Evolutionary conservation across 53 echinoderm and acorn worm genomes (phyloP), one percentile per base, ranked within the genome.

Genomic region (Luidia sarsii): DNA sequence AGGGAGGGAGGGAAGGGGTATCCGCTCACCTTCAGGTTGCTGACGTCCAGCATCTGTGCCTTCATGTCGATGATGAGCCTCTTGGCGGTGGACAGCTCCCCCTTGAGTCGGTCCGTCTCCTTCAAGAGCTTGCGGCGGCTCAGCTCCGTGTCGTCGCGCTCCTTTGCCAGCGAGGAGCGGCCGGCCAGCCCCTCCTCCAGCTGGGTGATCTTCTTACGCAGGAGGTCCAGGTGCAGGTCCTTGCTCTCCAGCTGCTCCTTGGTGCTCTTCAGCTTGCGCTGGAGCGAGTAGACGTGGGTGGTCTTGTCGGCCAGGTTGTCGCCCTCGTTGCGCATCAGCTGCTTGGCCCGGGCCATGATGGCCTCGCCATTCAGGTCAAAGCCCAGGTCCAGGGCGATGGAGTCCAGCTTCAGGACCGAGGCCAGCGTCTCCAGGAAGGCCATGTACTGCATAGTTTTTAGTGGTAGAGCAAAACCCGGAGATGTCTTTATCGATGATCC

Each of bases 191-290:
- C 85, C 53, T 94, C 99, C 74, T 99, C 99, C 82, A 94, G 43
- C 34, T 89, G 83, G 16, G 81, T 62, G n/a, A 99, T 90, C 94
- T 99, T 99, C 89, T 99, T 99, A 55, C 99, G 83, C 80, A 99
- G 89, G 56, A 99, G 79, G 37, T 99, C 99, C 11, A 99, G 91
- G 87, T 99, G 99, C 4, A 99, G 82, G 70, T 99, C 99, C 41
- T 99, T 99, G 89, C 94, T 94, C 82, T 99, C 99, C 77, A 99
- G 84, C 67, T 99, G 99, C 72, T 85, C 68, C 62, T 85, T 89
- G 50, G 65, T 19, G 32, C 66, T 75, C 75, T 72, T 88, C 50
- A 92, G 77, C 89, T 94, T 99, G 50, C 99, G 91, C 60, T 99
- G 99, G 3, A 99, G 87, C 15, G 91, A 88, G 87, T 99, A 99